These are phyloP conservation scores for Helicorthomorpha holstii DNA, from an alignment of 1,140 invertebrate genomes.

Conservation along the genomic window DNA sequence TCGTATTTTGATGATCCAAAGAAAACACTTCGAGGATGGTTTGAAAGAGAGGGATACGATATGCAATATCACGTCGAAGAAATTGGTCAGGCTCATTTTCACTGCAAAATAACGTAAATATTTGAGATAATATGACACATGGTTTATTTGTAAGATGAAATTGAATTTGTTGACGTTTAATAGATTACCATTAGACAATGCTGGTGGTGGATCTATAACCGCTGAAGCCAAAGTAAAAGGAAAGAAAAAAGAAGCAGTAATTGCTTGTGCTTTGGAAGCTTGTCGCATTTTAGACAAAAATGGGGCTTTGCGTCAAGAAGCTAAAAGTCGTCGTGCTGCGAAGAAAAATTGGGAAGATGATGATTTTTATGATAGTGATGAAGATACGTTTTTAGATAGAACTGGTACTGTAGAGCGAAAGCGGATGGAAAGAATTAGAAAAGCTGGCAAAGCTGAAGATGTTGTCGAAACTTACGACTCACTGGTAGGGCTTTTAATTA, in stretches of 20 bases:
- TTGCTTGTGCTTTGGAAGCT: slow-evolving; percentile 84
- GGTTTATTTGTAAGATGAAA: neutral
- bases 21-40: slow-evolving; percentile 82
- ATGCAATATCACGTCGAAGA: slow-evolving; percentile 71
- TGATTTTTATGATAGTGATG: slow-evolving; percentile 92
- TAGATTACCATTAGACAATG: slow-evolving; percentile 62
- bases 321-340: slow-evolving; percentile 48
- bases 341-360: slow-evolving; percentile 65
- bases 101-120: slow-evolving; percentile 42
- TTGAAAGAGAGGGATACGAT: slow-evolving; percentile 79
- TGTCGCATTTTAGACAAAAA: slow-evolving; percentile 75
- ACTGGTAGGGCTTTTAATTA: slow-evolving; percentile 35
- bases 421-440: slow-evolving; percentile 53
- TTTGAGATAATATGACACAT: neutral
- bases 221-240: slow-evolving; percentile 74
- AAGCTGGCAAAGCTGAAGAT: slow-evolving; percentile 38
- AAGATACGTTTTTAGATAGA: slow-evolving; percentile 87
- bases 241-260: slow-evolving; percentile 86
- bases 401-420: slow-evolving; percentile 85
- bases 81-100: slow-evolving; percentile 57
- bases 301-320: slow-evolving; percentile 57
- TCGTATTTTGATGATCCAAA: slow-evolving; percentile 87
- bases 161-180: slow-evolving; percentile 6
- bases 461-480: slow-evolving; percentile 59
- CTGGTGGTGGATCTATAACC: slow-evolving; percentile 47